These are phyloP conservation scores for Encarsia formosa DNA, from an alignment of 2,888 invertebrate genomes.

Conservation along the genomic window DNA sequence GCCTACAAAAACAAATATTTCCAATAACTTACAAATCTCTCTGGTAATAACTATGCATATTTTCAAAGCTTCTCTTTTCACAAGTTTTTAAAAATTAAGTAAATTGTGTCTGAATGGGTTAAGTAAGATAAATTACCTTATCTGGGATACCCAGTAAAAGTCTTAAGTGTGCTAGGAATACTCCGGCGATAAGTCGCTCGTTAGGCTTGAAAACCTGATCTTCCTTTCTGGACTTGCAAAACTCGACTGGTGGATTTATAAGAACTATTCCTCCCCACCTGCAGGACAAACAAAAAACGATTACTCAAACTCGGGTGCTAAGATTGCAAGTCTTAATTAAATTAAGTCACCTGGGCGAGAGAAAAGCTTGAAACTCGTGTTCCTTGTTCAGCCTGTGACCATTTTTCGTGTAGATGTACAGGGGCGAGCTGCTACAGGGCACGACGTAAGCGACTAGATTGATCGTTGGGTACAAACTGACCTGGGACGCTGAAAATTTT, in stretches of 20 bases:
- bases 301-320: background rate
- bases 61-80: conserved; percentile 1
- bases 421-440: conserved; percentile 68
- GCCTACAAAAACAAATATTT: too few species aligned
- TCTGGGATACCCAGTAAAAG: conserved; percentile 69
- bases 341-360: conserved; percentile 59
- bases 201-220: conserved; percentile 55
- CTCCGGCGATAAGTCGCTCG: conserved; percentile 66
- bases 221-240: conserved; percentile 53
- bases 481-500: conserved; percentile 69
- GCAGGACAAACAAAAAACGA: conserved; percentile 6
- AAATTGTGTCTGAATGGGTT: background rate
- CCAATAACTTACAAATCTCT: too few species aligned
- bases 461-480: conserved; percentile 74
- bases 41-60: background rate
- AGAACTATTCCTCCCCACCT: conserved; percentile 89
- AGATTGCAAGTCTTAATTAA: background rate
- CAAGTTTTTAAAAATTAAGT: background rate
- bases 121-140: conserved; percentile 48
- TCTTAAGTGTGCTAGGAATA: conserved; percentile 72
- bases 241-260: conserved; percentile 61
- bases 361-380: conserved; percentile 64
- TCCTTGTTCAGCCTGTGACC: conserved; percentile 39
- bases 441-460: conserved; percentile 83
- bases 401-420: conserved; percentile 62